Percentiles rank a stretch among this genome's conserved stretches.
phyloP scores from a whole-genome alignment of 2,888 invertebrate genomes.

The Dendrolimus houi region DNA sequence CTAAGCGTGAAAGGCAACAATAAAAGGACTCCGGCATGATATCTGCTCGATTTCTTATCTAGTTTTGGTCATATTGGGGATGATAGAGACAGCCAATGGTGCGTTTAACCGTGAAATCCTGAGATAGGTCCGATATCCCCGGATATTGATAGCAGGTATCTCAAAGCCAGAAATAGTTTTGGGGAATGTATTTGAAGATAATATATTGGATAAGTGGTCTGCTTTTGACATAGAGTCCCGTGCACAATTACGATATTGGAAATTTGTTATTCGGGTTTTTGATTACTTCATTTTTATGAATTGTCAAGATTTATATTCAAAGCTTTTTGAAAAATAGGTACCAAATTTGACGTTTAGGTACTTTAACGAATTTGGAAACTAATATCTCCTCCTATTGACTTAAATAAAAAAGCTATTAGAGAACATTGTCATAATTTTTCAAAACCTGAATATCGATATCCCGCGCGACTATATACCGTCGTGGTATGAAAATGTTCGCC shows the following conservation, averaged over 20 bases:
- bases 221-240: constrained; percentile 23
- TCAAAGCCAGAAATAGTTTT: constrained; percentile 50
- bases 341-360: no score
- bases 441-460: no score
- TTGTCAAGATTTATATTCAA: no score
- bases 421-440: no score
- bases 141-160: constrained; percentile 69
- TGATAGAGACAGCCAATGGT: constrained; percentile 57
- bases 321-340: no score
- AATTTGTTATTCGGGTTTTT: no score
- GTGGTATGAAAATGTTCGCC: no score
- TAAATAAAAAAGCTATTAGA: no score
- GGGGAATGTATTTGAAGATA: constrained; percentile 46
- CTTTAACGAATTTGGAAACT: no score
- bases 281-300: no score
- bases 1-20: constrained; percentile 24
- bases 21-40: constrained; percentile 41
- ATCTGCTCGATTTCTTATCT: constrained; percentile 69
- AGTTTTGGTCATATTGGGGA: constrained; percentile 45
- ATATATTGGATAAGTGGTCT: constrained; percentile 32
- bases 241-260: background rate
- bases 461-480: no score
- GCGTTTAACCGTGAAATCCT: constrained; percentile 71
- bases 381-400: no score
- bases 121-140: constrained; percentile 59